Base-by-base conservation (phyloP, 2,888 invertebrate genomes). In the Caenorhabditis japonica region DNA sequence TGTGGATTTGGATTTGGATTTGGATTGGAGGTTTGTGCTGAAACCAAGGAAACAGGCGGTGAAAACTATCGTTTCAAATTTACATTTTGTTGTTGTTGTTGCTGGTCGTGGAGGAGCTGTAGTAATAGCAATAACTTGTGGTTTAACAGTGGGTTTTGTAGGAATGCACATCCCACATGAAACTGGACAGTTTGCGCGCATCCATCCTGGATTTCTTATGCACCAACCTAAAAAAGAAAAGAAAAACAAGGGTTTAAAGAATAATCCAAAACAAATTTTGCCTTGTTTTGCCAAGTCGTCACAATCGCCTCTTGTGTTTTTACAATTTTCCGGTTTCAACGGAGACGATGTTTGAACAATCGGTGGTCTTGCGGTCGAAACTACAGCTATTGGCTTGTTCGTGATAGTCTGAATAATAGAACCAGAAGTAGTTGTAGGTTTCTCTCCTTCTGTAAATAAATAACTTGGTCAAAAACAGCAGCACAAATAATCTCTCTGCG, bases 151-250 rank as follows among this genome's bases (percentile, higher is more conserved):
- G 8, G 27, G 38, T 23, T 53, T 68, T 44, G 30, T 70, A 25
- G 76, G 74, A 39, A 77, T 72, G 46, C 84, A 84, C 70, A 83
- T 76, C 34, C 80, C 81, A 55, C 85, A 84, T 13, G 84, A 70
- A 41, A 82, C 72, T 13, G 84, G 84, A 39, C 86, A 86, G 58
- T 85, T 75, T 5, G 77, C 75, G 23, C 79, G 76, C 86, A 86
- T 86, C 84, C 85, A 86, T 15, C 76, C 80, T 0, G 84, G 83
- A 53, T 86, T 86, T 39, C 84, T 75, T n/a, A 73, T 75, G 55
- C 86, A 86, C 86, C 86, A 86, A 10, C 85, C 84, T 83, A 25
- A 38, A 76, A 25, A 12, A n/a, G n/a, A n/a, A n/a, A n/a, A n/a
- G n/a, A n/a, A n/a, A n/a, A n/a, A n/a, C n/a, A n/a, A n/a, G n/a